Evolutionary conservation across 1,140 invertebrate species (phyloP), one percentile per base, ranked within the genome.

Genomic region (Euura lappo): DNA sequence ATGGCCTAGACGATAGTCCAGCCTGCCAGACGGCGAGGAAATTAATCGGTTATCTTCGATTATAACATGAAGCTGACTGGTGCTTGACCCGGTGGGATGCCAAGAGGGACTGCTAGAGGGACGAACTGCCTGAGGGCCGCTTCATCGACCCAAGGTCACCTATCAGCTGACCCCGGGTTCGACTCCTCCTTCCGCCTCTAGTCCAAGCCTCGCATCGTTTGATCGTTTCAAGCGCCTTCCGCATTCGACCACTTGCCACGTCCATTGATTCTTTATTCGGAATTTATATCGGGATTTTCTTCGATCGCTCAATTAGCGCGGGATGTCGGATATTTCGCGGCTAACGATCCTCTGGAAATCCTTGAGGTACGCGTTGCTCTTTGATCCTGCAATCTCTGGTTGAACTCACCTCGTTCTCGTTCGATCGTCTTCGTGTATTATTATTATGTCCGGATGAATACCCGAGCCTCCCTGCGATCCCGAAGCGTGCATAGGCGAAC

Each of bases 101-200:
- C 8, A 60, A n/a, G 51, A 60, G 51, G 6, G 13, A 60, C 6
- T 3, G 10, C 13, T n/a, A n/a, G 51, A 60, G 8, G 51, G 51
- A 60, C 51, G 51, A 60, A 60, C 13, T n/a, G 51, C 51, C 51
- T 0, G 8, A 2, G 51, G 51, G 51, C 51, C 10, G 51, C 51
- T 60, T 60, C 51, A 60, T 60, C 51, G 51, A 60, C 51, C 51
- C 51, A 60, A 60, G 51, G 51, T 60, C 51, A 60, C 51, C 51
- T 60, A 60, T 60, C 51, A 60, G 51, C 51, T n/a, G 51, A 60
- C 51, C 51, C 51, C 51, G 51, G 51, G 51, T 60, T 60, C 13
- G 13, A 60, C 51, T 60, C 51, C 51, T 60, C 51, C 51, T 60
- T n/a, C 51, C 8, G 51, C 51, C 51, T 11, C 51, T 60, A 28